Base-by-base conservation (phyloP, 2,888 invertebrate genomes). In the Oegoconia quadripuncta region DNA sequence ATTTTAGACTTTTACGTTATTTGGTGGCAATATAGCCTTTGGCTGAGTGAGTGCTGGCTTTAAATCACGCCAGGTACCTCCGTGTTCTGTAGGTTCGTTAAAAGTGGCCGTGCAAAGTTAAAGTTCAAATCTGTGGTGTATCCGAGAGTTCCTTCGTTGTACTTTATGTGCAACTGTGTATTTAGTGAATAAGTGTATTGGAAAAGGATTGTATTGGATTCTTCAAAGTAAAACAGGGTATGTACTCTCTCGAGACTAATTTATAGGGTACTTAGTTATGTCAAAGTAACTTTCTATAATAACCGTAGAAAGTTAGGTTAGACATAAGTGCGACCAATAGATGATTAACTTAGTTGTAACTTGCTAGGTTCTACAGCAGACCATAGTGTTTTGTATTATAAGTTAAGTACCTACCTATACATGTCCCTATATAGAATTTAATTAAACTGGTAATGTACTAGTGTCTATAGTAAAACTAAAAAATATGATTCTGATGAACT, bases 21-120 rank as follows among this genome's bases (percentile, higher is more conserved):
- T 60, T 47, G 52, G 55, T 52, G 56, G 44, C 48, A 54, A 65
- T 67, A 71, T 60, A 78, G 74, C 71, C 74, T 77, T 71, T 68
- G 61, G 69, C 60, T 60, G 61, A 64, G 78, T 74, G 81, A 79
- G 78, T 79, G 80, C 67, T 60, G 67, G 63, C 50, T 75, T n/a
- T 72, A 74, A 78, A 82, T 82, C 79, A 75, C 80, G 79, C 74
- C 74, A 71, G 78, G 75, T 70, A 75, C 73, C 72, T 62, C 69
- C 52, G 74, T 72, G 75, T 72, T 70, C 64, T 68, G 75, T 71
- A 70, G 74, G 76, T 75, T 79, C 79, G 79, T 77, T 77, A 76
- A 67, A 78, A 77, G 83, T 84, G 83, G 62, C 70, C 70, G 82
- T 84, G 86, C 76, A 51, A 74, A 74, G 73, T 70, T 68, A 60